Evolutionary conservation across 2,888 invertebrate genomes (phyloP), one percentile per base, ranked within the genome.

Genomic region (Agrochola macilenta): DNA sequence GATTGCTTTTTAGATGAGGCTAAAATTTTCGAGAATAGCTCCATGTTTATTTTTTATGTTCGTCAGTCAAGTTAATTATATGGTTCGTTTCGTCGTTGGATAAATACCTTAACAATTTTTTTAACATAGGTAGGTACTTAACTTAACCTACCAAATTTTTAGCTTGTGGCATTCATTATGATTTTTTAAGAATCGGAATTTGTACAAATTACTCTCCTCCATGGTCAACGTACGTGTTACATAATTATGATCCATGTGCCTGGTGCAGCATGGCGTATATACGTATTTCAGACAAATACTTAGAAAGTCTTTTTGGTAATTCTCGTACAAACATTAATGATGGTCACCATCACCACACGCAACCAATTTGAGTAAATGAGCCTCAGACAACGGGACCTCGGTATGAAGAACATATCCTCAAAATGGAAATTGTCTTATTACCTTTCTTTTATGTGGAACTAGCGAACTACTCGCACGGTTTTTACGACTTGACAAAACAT

Each of bases 341-440:
- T 69, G 26, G 17, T 43, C 68, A 39, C 9, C 68, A 39, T 30
- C 68, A 26, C 14, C 68, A 39, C 70, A 69, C 43, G 30, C 69
- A 69, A 30, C 9, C 23, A 43, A 43, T 23, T 43, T 30, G 9
- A 43, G 23, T 23, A 46, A 70, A 30, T 46, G 43, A 35, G 17
- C 20, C n/a, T 30, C 30, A 12, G 30, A 17, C 17, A 46, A 46
- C 46, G 46, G 71, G 72, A 35, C n/a, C 12, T 35, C 30, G 17
- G n/a, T 30, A 30, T 46, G 5, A 35, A 30, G n/a, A 46, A 35
- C n/a, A 20, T 46, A 46, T n/a, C 12, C 11, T 43, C 43, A 46
- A 46, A 46, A 43, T 43, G 39, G 39, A 43, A 43, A 43, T 43
- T 43, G 39, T 43, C 39, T 9, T 43, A 43, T 43, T 9, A 9